A percentile compares a stretch with the other conserved stretches of the same genome.
Conservation (phyloP, 92 coral and sea anemone genomes). For the Epizoanthus scotinus region DNA sequence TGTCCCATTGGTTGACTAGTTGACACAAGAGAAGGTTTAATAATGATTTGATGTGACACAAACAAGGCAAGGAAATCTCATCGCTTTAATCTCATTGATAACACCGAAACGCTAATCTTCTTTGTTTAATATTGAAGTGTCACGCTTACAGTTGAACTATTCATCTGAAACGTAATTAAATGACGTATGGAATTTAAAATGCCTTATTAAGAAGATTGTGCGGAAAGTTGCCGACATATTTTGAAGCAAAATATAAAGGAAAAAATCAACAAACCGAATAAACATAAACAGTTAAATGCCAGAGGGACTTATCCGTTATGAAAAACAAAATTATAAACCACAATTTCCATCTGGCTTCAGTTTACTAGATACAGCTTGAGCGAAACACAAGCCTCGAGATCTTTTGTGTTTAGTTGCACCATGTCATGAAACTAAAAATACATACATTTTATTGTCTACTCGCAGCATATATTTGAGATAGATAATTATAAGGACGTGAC, state of each 20-base stretch:
- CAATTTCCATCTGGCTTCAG: background rate
- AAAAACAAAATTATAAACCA: background rate
- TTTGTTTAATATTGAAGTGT: background rate
- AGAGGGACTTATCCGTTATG: no score
- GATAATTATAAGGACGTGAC: no score
- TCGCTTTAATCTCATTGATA: background rate
- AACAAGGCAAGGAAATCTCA: background rate
- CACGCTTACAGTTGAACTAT: conserved; percentile 12
- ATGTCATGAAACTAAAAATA: no score
- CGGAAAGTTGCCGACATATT: background rate
- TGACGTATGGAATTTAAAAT: background rate
- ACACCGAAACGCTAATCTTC: background rate
- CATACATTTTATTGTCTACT: no score
- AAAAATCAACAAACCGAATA: background rate
- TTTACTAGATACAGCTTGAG: no score
- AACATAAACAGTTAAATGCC: background rate
- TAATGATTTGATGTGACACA: background rate
- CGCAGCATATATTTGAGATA: no score
- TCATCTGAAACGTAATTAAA: background rate
- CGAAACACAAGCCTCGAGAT: no score
- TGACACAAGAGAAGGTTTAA: background rate
- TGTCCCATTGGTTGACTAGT: background rate
- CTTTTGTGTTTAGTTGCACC: no score
- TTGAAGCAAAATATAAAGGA: background rate
- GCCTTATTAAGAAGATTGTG: background rate